Evolutionary conservation across 1,140 invertebrate genomes (phyloP).

Genomic region (Phthorimaea operculella): DNA sequence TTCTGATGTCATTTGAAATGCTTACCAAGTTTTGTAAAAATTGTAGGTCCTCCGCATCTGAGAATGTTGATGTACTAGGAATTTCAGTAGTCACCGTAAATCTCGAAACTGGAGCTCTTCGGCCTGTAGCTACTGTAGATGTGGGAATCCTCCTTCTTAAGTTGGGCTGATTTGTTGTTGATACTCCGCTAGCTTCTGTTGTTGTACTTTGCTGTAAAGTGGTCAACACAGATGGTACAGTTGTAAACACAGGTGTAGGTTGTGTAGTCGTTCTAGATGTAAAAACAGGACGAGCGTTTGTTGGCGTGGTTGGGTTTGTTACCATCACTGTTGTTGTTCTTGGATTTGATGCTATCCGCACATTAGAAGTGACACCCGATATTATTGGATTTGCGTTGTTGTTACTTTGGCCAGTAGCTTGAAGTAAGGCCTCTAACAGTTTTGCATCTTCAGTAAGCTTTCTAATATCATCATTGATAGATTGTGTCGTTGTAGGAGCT

Average conservation of each 20-base stretch:
- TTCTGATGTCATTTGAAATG: conserved; percentile 7
- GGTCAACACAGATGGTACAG: conserved; percentile 34
- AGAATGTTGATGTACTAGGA: conserved; percentile 62
- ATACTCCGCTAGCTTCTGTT: conserved; percentile 47
- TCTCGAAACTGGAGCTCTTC: conserved; percentile 21
- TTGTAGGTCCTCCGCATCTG: conserved; percentile 64
- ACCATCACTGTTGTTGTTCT: conserved; percentile 41
- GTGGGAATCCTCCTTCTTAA: conserved; percentile 25
- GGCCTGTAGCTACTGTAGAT: conserved; percentile 20
- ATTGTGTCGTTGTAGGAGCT: conserved; percentile 29
- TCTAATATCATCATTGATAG: conserved; percentile 47
- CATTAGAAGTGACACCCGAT: conserved; percentile 53
- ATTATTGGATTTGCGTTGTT: conserved; percentile 40
- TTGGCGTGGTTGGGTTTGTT: conserved; percentile 47
- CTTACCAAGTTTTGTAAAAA: conserved; percentile 65
- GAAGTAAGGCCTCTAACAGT: conserved; percentile 49
- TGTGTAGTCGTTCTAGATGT: conserved; percentile 27
- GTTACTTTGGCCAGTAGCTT: conserved; percentile 42
- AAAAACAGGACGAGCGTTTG: conserved; percentile 48
- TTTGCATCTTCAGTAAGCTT: conserved; percentile 57
- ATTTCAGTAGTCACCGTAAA: conserved; percentile 45
- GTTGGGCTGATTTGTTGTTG: conserved; percentile 44
- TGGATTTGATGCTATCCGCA: conserved; percentile 54
- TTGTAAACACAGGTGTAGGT: conserved; percentile 26
- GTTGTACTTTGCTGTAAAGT: conserved; percentile 42